phyloP scores from a whole-genome alignment of 2,113 vertebrate species.

The Megaleporinus macrocephalus region DNA sequence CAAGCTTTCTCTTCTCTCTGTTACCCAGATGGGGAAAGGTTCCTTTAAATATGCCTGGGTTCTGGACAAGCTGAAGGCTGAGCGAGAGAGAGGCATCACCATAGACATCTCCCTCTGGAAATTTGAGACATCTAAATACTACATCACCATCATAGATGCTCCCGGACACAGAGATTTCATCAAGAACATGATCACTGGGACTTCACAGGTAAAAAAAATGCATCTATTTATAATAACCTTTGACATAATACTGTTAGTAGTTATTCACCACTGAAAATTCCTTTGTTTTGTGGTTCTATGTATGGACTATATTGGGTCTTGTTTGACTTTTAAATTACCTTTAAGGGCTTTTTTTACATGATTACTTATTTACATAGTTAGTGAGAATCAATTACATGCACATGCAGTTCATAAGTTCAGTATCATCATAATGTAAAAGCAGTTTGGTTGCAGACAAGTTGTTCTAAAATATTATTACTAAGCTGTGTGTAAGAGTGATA shows the following conservation, averaged over 20 bases:
- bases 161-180: slow-evolving; percentile 61
- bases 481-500: too few relatives aligned
- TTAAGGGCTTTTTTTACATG: too few relatives aligned
- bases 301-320: too few relatives aligned
- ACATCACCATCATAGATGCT: slow-evolving; percentile 59
- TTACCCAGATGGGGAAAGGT: slow-evolving; percentile 52
- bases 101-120: slow-evolving; percentile 58
- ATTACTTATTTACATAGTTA: too few relatives aligned
- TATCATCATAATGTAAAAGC: too few relatives aligned
- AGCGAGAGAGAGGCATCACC: slow-evolving; percentile 50
- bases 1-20: neutral
- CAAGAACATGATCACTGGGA: slow-evolving; percentile 62
- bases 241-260: neutral
- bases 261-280: neutral
- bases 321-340: too few relatives aligned
- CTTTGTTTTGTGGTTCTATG: neutral
- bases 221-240: neutral
- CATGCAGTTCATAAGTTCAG: too few relatives aligned
- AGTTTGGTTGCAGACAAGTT: too few relatives aligned
- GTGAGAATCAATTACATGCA: too few relatives aligned
- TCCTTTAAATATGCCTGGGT: slow-evolving; percentile 55
- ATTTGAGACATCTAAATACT: slow-evolving; percentile 58
- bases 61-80: slow-evolving; percentile 51
- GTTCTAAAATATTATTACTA: too few relatives aligned
- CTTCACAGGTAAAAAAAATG: slow-evolving; percentile 43